Evolutionary conservation across 2,113 vertebrate species (phyloP).

Genomic region (Scomber japonicus): DNA sequence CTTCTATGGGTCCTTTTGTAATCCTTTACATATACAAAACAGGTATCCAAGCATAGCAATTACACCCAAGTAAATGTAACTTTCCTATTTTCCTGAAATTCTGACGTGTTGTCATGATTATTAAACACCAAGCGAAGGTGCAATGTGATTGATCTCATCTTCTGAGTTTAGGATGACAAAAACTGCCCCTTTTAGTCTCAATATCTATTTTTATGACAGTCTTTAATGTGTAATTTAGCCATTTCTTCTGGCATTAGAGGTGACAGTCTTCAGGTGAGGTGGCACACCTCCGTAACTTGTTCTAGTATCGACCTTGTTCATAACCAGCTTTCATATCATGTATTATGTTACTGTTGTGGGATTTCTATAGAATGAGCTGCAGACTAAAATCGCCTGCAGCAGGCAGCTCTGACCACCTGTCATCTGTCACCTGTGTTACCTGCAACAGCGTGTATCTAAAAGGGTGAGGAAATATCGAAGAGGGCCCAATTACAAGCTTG

Average conservation of each 20-base stretch:
- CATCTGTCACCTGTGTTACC: slow-evolving; percentile 51
- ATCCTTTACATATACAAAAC: neutral
- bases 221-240: too few species aligned
- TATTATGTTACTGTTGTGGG: slow-evolving; percentile 11
- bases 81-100: too few species aligned
- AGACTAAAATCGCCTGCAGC: neutral
- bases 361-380: slow-evolving; percentile 34
- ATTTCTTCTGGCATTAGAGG: too few species aligned
- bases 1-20: neutral
- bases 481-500: slow-evolving; percentile 34
- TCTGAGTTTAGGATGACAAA: too few species aligned
- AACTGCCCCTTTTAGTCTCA: too few species aligned
- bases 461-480: slow-evolving; percentile 14
- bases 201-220: too few species aligned
- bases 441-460: slow-evolving; percentile 51
- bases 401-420: slow-evolving; percentile 47
- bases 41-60: neutral
- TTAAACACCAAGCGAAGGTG: too few species aligned
- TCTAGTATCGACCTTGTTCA: neutral
- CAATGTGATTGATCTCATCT: too few species aligned
- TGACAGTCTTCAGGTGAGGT: too few species aligned
- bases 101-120: neutral
- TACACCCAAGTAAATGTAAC: too few species aligned
- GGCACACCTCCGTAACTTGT: neutral
- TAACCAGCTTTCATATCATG: slow-evolving; percentile 9